Base-by-base conservation (phyloP, 1,140 invertebrate genomes). In the Doryteuthis pealeii region DNA sequence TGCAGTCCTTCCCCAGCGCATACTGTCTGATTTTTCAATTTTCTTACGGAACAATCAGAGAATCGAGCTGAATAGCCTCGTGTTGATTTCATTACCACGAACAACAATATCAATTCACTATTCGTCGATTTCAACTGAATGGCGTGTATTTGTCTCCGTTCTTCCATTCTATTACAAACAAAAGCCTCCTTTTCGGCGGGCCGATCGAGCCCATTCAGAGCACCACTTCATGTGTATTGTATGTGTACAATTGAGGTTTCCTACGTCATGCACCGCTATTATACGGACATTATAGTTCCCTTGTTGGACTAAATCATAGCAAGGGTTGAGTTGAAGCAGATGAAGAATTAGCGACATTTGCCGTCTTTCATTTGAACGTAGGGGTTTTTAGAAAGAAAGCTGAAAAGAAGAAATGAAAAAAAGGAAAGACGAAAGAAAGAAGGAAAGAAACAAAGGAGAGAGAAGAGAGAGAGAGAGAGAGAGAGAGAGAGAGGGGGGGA, bases 101-200 rank as follows among this genome's bases (percentile, higher is more conserved):
- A 62, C 54, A 62, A 62, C 54, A 62, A 62, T 62, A 62, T 62
- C 54, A 62, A 62, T 62, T 62, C 54, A 62, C 22, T 28, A 62
- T 62, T n/a, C 54, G 54, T 62, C 54, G 54, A 62, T 62, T 62
- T 62, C 54, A 62, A 5, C 18, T 62, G 54, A 62, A 62, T 62
- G 26, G 54, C 54, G 18, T 62, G 54, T 62, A 62, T 62, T 62
- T 62, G 54, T 62, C 54, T 22, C 54, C 1, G 54, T 28, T 62
- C 54, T 28, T 62, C 54, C 54, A 62, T 62, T 62, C 18, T 62
- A 62, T 62, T 18, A 62, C 22, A 28, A 62, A 62, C 54, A 62
- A 62, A 62, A 62, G 54, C 54, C 54, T 12, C 18, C 54, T 28
- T n/a, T 62, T 62, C 54, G 18, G 54, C 10, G 26, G 22, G 54